Percentiles rank a stretch among this genome's conserved stretches.
phyloP scores from a whole-genome alignment of 1,140 invertebrate species.

The Globodera rostochiensis region DNA sequence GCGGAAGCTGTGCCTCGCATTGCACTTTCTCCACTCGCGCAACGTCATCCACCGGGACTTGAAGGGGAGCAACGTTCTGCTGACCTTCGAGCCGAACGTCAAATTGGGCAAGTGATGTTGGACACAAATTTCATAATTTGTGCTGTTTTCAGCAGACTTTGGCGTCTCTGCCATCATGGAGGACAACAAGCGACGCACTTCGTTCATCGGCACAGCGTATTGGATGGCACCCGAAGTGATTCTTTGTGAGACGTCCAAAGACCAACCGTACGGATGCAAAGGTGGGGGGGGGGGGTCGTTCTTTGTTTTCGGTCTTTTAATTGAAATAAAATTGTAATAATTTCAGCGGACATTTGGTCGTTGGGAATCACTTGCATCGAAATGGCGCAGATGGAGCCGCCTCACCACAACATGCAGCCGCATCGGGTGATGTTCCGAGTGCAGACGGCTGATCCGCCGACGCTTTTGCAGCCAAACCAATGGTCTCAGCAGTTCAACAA shows the following conservation, averaged over 20 bases:
- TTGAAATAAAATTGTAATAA: not conserved
- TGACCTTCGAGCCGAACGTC: no score
- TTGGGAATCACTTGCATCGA: constrained; percentile 95
- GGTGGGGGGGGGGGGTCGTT: constrained; percentile 69
- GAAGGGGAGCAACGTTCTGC: no score
- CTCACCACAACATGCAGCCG: constrained; percentile 95
- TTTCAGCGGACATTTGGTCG: constrained; percentile 95
- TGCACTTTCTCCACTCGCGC: no score
- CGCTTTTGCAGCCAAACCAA: constrained; percentile 81
- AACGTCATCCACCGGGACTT: no score
- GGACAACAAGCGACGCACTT: constrained; percentile 90
- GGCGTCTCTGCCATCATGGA: constrained; percentile 98
- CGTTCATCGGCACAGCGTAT: constrained; percentile 92
- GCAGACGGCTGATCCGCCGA: constrained; percentile 92
- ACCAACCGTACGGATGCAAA: constrained; percentile 92
- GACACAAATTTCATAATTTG: no score
- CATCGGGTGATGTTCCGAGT: constrained; percentile 97
- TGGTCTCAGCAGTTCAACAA: constrained; percentile 80
- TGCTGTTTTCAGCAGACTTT: constrained; percentile 83
- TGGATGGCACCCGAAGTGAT: constrained; percentile 98
- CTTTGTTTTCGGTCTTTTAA: no score
- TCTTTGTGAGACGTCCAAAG: constrained; percentile 94
- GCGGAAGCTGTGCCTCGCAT: no score
- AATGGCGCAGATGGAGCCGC: constrained; percentile 99
- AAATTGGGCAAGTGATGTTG: no score